Base-by-base conservation (phyloP, 2,888 invertebrate species). In the Trichopoda pennipes region DNA sequence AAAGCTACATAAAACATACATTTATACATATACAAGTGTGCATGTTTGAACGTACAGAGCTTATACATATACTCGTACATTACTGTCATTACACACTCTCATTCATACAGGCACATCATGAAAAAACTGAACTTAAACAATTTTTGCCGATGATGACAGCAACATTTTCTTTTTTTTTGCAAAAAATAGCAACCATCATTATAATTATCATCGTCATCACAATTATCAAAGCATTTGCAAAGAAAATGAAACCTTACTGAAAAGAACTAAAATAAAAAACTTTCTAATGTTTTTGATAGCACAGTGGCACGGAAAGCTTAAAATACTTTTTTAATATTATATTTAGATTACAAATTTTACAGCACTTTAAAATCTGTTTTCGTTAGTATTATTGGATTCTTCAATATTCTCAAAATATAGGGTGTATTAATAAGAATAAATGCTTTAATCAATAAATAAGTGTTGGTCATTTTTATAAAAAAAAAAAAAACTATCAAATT, bases 191-290 rank as follows among this genome's bases (percentile, higher is more conserved):
- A 28, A 28, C 28, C 28, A 28, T 28, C 23, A 28, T 28, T 28
- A 28, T 28, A 2, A 28, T 28, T 28, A 28, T 28, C 23, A 28
- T 28, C 23, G 23, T 4, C 23, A 28, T 28, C 28, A 58, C 17
- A 23, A 60, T 61, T 47, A 63, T 60, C 44, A 74, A 49, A 44
- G 28, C 19, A 53, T 68, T 32, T 47, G 23, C 28, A 56, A 63
- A 38, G 66, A 32, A 73, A 73, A 66, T 72, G 32, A 53, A 78
- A 66, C 70, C 58, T 78, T 55, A 72, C 64, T 78, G 21, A 9
- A 42, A 49, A 56, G 35, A 10, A 35, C 19, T 49, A 16, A 55
- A 42, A 47, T 16, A 47, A n/a, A n/a, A n/a, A n/a, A 60, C 12
- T 42, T n/a, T 63, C n/a, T n/a, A n/a, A n/a, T n/a, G n/a, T n/a